Base-by-base conservation (phyloP, 2,113 vertebrate genomes). In the Psephotus haematonotus region DNA sequence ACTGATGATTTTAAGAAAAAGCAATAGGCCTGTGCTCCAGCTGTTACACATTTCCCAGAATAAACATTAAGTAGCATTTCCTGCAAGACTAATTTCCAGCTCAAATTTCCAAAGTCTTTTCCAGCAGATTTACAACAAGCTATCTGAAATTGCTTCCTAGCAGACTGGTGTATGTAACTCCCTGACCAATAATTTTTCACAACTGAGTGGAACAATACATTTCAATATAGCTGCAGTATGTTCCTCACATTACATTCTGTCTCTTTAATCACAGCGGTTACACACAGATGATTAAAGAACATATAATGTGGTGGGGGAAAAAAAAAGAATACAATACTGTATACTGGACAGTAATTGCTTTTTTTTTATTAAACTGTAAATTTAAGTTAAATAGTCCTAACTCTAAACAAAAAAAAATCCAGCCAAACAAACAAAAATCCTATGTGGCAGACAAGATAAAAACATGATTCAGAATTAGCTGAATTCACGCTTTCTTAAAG, bases 41-140 rank as follows among this genome's bases (percentile, higher is more conserved):
- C 53, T 94, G 89, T 91, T 87, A 75, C 49, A 85, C 31, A 43
- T 70, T 68, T 91, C 84, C 78, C 82, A 82, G 47, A 82, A 82
- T 64, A 95, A 95, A 90, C 81, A 90, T 64, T 49, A 96, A 78
- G 91, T 79, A 94, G 84, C 74, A 69, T 76, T 85, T 96, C 90
- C 89, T 87, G 81, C 63, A 86, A 76, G 74, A 47, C 53, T 91
- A 15, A 87, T 78, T 95, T 88, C 72, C 44, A 94, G 37, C 75
- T 92, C 87, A 79, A 59, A 90, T 85, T 95, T 90, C 82, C 78
- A 35, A 78, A 93, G 62, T 39, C 77, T 65, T 17, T 87, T 84
- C 74, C 93, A 89, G 41, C 35, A 95, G 31, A 92, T 69, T 90
- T 85, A 94, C 41, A 84, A 68, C n/a, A 57, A 87, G 68, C 44